Evolutionary conservation across 2,113 vertebrate species (phyloP).

Genomic region (Tautogolabrus adspersus): DNA sequence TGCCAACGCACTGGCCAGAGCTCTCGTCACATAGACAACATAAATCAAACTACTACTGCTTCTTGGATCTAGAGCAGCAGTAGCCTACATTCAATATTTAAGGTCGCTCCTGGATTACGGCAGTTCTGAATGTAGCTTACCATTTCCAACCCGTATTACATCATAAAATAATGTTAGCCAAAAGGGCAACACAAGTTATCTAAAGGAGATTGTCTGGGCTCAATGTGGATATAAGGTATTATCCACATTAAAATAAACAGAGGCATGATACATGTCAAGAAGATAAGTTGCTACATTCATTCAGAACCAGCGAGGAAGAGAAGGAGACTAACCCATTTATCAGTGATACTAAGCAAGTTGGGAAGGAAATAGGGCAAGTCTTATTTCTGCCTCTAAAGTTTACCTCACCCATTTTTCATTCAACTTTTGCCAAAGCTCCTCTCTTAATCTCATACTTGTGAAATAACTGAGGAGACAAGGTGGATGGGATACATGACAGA

Average conservation of each 20-base stretch:
- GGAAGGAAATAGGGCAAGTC: slow-evolving; percentile 60
- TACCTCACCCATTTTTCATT: slow-evolving; percentile 18
- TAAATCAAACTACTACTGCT: slow-evolving; percentile 29
- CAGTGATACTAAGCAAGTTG: slow-evolving; percentile 56
- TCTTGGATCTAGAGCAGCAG: slow-evolving; percentile 1
- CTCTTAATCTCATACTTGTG: slow-evolving; percentile 7
- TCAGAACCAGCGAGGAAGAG: slow-evolving; percentile 38
- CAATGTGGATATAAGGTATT: background rate
- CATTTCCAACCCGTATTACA: background rate
- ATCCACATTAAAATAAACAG: slow-evolving; percentile 4
- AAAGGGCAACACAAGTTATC: background rate
- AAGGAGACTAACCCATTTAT: slow-evolving; percentile 79
- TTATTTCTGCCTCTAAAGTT: slow-evolving; percentile 44
- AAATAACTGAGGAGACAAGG: background rate
- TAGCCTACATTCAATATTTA: slow-evolving; percentile 27
- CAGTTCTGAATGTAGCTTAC: slow-evolving; percentile 1
- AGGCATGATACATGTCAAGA: slow-evolving; percentile 21
- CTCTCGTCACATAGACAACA: slow-evolving; percentile 31
- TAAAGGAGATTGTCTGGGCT: background rate
- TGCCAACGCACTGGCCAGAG: slow-evolving; percentile 34
- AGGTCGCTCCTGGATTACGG: background rate
- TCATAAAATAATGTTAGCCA: too few relatives aligned
- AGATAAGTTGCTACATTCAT: slow-evolving; percentile 25
- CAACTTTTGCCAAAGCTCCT: background rate
- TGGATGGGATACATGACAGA: background rate